Percentiles rank a stretch among this genome's conserved stretches.
Conservation (phyloP, 2,888 invertebrate genomes). For the Perithous albicinctus region DNA sequence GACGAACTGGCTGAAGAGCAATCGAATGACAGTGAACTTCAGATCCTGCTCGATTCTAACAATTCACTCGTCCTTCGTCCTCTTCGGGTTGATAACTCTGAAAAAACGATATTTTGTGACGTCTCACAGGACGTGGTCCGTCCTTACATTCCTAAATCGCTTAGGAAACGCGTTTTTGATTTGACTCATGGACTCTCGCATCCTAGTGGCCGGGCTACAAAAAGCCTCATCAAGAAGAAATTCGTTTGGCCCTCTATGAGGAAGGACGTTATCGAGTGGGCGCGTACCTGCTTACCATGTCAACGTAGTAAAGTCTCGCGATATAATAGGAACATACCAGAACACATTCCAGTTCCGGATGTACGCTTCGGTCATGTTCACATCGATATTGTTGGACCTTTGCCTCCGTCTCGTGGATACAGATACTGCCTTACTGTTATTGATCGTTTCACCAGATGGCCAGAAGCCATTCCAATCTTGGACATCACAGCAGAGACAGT, state of each 20-base stretch:
- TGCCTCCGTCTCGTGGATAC: slow-evolving; percentile 75
- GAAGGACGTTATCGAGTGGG: slow-evolving; percentile 73
- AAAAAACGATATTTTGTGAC: background rate
- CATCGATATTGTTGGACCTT: slow-evolving; percentile 83
- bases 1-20: slow-evolving; percentile 3
- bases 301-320: slow-evolving; percentile 75
- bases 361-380: slow-evolving; percentile 82
- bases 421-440: slow-evolving; percentile 79
- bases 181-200: background rate
- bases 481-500: slow-evolving; percentile 71
- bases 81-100: background rate
- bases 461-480: slow-evolving; percentile 50
- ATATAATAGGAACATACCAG: slow-evolving; percentile 70
- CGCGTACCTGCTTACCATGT: slow-evolving; percentile 73
- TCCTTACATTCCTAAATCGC: background rate
- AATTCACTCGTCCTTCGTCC: background rate
- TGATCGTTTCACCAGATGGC: slow-evolving; percentile 73
- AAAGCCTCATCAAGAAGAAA: slow-evolving; percentile 34
- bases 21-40: background rate
- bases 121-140: background rate
- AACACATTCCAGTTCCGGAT: slow-evolving; percentile 69
- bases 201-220: background rate
- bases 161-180: background rate
- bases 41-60: background rate
- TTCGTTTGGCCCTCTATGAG: slow-evolving; percentile 72